phyloP scores from a whole-genome alignment of 2,113 vertebrate genomes.

The Progne subis region DNA sequence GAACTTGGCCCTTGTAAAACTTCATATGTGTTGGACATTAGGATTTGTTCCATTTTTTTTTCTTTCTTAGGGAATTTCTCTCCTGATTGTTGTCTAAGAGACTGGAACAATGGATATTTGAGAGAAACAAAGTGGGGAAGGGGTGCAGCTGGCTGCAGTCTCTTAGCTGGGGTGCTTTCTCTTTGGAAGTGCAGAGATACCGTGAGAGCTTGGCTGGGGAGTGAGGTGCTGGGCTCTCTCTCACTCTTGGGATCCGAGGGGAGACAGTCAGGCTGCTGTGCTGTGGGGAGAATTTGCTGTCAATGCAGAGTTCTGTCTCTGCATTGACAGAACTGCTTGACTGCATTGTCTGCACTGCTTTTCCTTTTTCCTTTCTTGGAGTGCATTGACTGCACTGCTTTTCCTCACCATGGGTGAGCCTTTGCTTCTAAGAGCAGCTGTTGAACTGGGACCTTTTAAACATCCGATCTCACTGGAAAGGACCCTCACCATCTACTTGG shows the following conservation, averaged over 20 bases:
- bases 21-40: background rate
- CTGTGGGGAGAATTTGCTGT: fast-evolving
- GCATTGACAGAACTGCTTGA: no score
- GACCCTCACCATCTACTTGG: fast-evolving
- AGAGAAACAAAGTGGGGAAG: background rate
- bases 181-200: background rate
- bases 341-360: no score
- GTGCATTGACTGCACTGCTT: background rate
- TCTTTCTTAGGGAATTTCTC: background rate
- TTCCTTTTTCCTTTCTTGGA: no score
- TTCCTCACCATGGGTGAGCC: background rate
- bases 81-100: background rate
- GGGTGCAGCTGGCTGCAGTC: background rate
- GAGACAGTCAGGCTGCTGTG: background rate
- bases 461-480: background rate
- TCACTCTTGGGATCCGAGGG: fast-evolving
- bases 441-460: background rate
- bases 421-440: background rate
- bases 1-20: background rate
- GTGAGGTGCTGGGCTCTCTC: background rate
- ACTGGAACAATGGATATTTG: fast-evolving
- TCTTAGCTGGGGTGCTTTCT: background rate
- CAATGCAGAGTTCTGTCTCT: background rate
- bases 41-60: background rate
- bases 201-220: background rate